These are phyloP conservation scores for Griposia aprilina DNA, from an alignment of 2,888 invertebrate species.

Conservation along the genomic window DNA sequence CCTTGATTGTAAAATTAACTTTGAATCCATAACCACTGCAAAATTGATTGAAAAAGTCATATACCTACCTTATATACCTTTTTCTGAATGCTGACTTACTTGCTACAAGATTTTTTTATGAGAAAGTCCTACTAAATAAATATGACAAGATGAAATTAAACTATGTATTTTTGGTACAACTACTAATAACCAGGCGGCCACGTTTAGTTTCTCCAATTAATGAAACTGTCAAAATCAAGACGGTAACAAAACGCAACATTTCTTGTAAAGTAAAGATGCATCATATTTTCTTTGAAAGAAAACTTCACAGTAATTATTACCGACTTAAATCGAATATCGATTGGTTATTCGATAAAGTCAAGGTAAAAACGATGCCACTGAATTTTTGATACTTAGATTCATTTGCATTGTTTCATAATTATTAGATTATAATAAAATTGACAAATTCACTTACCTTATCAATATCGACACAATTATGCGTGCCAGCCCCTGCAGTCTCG, in stretches of 20 bases:
- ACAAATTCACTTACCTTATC: not conserved
- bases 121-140: not conserved
- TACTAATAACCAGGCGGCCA: not conserved
- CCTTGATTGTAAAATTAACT: slow-evolving; percentile 51
- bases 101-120: not conserved
- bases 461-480: too few species aligned
- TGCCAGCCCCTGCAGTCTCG: too few species aligned
- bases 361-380: slow-evolving; percentile 43
- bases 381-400: slow-evolving; percentile 22
- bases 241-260: slow-evolving; percentile 8
- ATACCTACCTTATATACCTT: not conserved
- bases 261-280: slow-evolving; percentile 2
- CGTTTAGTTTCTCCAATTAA: not conserved
- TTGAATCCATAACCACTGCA: slow-evolving; percentile 15
- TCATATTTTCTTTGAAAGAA: not conserved
- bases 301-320: slow-evolving; percentile 1
- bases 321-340: slow-evolving; percentile 50
- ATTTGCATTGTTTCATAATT: slow-evolving; percentile 4
- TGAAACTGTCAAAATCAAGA: not conserved
- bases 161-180: not conserved
- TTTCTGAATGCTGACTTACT: not conserved
- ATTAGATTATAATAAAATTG: not conserved
- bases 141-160: not conserved
- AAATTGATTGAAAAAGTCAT: slow-evolving; percentile 8
- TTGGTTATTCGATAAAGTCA: slow-evolving; percentile 50